Base-by-base conservation (phyloP, 2,113 vertebrate genomes). In the Cynoglossus semilaevis region DNA sequence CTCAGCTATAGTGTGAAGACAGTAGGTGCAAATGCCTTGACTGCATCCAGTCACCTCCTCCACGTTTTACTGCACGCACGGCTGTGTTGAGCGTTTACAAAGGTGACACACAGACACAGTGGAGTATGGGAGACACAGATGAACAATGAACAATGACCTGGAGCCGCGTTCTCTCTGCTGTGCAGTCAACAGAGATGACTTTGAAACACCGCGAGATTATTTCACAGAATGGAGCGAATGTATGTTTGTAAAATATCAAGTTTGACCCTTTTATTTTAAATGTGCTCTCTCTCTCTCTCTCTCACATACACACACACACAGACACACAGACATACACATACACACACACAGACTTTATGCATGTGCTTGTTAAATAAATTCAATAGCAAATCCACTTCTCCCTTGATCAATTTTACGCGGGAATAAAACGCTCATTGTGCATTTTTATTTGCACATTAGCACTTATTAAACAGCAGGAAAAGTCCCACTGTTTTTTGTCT, bases 61-160 rank as follows among this genome's bases (percentile, higher is more conserved):
- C 12, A 5, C 22, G 1, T 74, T 72, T 53, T 53, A 22, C 38
- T 51, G 47, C 57, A 53, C 10, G 38, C 4, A 41, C 68, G 38
- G 9, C 16, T 49, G 15, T 48, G 35, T 12, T 19, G 53, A 49
- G 64, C 17, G 38, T 72, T 67, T 61, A n/a, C 51, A 29, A 64
- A 64, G 65, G 62, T 76, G 71, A 53, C 52, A 56, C 37, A 37
- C 36, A 56, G 57, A 15, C 42, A 51, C 53, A 18, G 15, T 47
- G 29, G 29, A 54, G 36, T 12, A 40, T 40, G 42, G 36, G 38
- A 35, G 52, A 38, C 51, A 46, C 44, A 51, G 48, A 5, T 29
- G 48, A 56, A 72, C 45, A 75, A 68, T 19, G 48, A 52, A 72
- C 45, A 77, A 68, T 56, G 46, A 17, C 40, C 68, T 38, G 53